Evolutionary conservation across 2,113 vertebrate genomes (phyloP).

Genomic region (Amblyopsis rosae): DNA sequence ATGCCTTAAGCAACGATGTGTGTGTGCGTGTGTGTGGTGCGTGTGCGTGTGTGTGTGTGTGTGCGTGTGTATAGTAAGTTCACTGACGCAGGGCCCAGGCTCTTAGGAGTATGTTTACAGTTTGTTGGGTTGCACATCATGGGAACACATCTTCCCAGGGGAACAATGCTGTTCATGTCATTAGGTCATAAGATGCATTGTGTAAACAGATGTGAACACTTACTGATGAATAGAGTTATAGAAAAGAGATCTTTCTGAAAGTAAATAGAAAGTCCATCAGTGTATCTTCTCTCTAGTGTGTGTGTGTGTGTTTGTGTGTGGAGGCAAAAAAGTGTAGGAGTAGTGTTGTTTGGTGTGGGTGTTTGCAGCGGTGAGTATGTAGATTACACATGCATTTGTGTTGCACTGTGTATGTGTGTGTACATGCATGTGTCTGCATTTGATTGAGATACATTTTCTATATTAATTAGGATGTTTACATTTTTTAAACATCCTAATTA

Average conservation of each 20-base stretch:
- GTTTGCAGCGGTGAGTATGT: neutral
- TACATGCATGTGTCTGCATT: neutral
- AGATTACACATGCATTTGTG: neutral
- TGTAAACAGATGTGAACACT: conserved; percentile 71
- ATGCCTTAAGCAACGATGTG: conserved; percentile 34
- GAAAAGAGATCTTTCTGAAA: conserved; percentile 51
- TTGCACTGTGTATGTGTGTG: neutral
- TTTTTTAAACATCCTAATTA: no score
- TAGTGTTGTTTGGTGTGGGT: conserved; percentile 7
- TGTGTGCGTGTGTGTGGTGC: conserved; percentile 34
- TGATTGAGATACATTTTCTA: neutral
- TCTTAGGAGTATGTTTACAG: conserved; percentile 68
- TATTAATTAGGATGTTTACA: neutral
- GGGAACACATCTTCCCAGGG: conserved; percentile 57
- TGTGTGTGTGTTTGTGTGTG: conserved; percentile 25
- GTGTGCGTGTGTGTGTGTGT: conserved; percentile 15
- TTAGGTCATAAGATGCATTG: conserved; percentile 59
- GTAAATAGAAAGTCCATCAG: conserved; percentile 67
- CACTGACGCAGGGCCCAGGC: conserved; percentile 35
- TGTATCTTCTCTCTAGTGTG: conserved; percentile 19
- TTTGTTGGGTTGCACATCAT: conserved; percentile 54
- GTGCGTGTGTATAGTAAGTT: conserved; percentile 7
- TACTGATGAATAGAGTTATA: conserved; percentile 35
- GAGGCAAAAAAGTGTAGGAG: neutral
- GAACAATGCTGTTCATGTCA: conserved; percentile 68